These are phyloP conservation scores for Chrysolophus pictus DNA, from an alignment of 2,797 vertebrate species.

Conservation along the genomic window DNA sequence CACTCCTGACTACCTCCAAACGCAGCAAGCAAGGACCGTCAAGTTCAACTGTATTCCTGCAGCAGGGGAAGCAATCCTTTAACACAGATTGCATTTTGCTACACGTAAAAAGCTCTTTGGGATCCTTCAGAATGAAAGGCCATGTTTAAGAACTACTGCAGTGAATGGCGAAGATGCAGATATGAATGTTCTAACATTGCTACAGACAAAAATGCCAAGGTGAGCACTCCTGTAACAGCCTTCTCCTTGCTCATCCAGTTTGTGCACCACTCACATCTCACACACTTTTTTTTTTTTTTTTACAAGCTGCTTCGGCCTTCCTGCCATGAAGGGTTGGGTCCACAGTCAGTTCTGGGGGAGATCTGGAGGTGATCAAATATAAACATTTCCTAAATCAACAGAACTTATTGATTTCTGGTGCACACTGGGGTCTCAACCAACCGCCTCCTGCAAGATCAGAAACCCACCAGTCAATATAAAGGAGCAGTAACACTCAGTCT, in stretches of 20 bases:
- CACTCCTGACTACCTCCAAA: background rate
- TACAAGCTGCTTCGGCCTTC: background rate
- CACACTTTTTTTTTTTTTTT: too few species aligned
- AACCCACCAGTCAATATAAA: background rate
- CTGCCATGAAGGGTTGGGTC: background rate
- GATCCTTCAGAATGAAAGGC: slow-evolving; percentile 66
- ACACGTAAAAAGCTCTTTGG: slow-evolving; percentile 38
- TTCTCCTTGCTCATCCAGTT: background rate
- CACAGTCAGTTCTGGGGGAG: background rate
- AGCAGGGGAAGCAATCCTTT: background rate
- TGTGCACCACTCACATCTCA: background rate
- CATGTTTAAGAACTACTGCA: background rate
- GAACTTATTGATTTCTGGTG: background rate
- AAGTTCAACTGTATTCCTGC: background rate
- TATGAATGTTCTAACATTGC: background rate
- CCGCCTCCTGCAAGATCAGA: background rate
- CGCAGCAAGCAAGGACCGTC: background rate
- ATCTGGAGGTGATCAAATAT: background rate
- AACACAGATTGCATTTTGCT: background rate
- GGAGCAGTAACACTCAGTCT: background rate
- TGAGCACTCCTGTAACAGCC: background rate
- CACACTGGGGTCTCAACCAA: background rate
- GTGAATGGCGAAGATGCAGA: background rate
- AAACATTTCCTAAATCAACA: background rate
- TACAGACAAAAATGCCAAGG: background rate